Base-by-base conservation (phyloP, 2,797 vertebrate species). In the Spheniscus humboldti region DNA sequence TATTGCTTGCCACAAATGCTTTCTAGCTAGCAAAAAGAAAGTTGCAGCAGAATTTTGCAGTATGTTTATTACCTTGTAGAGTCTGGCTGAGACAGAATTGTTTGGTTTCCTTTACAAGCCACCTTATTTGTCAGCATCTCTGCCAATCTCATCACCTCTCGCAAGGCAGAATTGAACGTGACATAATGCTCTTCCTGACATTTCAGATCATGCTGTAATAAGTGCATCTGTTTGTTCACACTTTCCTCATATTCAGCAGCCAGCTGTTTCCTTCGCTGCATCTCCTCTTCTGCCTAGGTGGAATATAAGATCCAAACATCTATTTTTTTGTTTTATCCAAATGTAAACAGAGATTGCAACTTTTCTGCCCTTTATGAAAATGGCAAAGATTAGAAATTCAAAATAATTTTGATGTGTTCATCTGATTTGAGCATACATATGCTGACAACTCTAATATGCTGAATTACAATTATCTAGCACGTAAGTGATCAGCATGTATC, bases 101-200 rank as follows among this genome's bases (percentile, higher is more conserved):
- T 9, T 28, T 13, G 37, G 0, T 75, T 64, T 56, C 55, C 88
- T 71, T 43, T 39, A 31, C 18, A 33, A 50, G 79, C 75, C 37
- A 50, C 28, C 8, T 41, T 20, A 13, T 63, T 47, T 20, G 62
- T 55, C 57, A 72, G 63, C 18, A 96, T 88, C 63, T 98, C 97
- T 80, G 98, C 94, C 48, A 98, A 80, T 88, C 98, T 97, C 72
- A 63, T 63, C 43, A 96, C 97, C 77, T 98, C 98, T 90, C 88
- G 96, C 86, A 99, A 93, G 4, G 95, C 96, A 11, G 98, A 95
- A 53, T 94, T 97, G 90, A 99, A 99, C 8, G 71, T 57, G 75
- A 97, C 95, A 83, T 98, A 98, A 57, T 98, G 98, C 73, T 98
- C 98, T 76, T 97, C 97, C 94, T 98, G 98, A 37, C 96, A 90